Percentiles rank a stretch among this genome's conserved stretches.
Evolutionary conservation across 1,140 invertebrate genomes (phyloP).

Genomic region (Drosophila mojavensis): DNA sequence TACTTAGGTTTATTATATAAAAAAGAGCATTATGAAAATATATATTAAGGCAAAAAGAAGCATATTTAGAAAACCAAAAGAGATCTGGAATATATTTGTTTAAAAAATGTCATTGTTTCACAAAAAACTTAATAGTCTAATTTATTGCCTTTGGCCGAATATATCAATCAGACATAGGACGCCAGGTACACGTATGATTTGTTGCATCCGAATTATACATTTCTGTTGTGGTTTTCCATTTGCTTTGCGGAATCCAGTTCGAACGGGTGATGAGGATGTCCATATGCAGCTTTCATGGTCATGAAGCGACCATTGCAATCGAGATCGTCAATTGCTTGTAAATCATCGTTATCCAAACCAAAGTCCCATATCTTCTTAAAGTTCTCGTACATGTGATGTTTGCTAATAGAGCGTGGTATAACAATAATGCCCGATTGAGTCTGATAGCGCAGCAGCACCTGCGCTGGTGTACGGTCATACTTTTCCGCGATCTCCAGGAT

Average conservation of each 20-base stretch:
- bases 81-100: not conserved
- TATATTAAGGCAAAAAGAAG: not conserved
- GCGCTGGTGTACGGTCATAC: constrained; percentile 88
- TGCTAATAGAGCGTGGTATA: constrained; percentile 91
- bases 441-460: constrained; percentile 88
- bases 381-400: constrained; percentile 89
- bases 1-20: constrained; percentile 6
- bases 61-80: not conserved
- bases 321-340: constrained; percentile 86
- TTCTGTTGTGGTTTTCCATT: not conserved
- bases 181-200: constrained; percentile 8
- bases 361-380: constrained; percentile 90
- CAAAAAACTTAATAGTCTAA: not conserved
- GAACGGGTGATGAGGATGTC: constrained; percentile 73
- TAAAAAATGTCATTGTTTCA: not conserved
- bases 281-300: constrained; percentile 73
- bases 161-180: not conserved
- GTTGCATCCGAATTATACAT: not conserved
- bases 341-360: constrained; percentile 87
- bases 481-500: constrained; percentile 87
- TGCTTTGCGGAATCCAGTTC: constrained; percentile 6
- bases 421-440: constrained; percentile 87
- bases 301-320: constrained; percentile 84
- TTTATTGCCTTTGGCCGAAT: not conserved
- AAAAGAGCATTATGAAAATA: constrained; percentile 10